phyloP scores from a whole-genome alignment of 92 coral and sea anemone genomes.

The Porites lobata region DNA sequence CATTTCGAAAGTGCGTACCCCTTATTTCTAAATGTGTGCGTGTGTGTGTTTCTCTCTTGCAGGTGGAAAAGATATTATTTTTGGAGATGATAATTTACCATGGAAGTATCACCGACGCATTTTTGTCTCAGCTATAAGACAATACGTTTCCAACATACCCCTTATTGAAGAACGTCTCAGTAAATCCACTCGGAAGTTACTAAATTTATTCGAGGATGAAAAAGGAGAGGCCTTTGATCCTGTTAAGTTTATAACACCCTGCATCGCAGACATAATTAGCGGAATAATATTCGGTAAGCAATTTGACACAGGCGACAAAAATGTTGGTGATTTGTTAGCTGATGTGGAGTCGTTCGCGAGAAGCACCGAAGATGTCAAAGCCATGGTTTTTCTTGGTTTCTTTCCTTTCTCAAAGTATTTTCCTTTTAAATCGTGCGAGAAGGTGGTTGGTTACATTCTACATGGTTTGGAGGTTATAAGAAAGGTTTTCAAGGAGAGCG shows the following conservation, averaged over 20 bases:
- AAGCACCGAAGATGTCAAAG: neutral
- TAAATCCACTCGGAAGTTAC: neutral
- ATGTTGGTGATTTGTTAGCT: neutral
- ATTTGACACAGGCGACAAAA: neutral
- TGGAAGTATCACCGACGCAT: conserved; percentile 3
- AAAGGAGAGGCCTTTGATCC: neutral
- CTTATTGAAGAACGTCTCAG: neutral
- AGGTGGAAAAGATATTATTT: no score
- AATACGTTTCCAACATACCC: conserved; percentile 2
- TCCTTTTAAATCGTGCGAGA: conserved; percentile 1
- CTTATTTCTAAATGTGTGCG: no score
- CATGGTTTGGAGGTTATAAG: conserved; percentile 12
- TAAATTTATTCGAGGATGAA: neutral
- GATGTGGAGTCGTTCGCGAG: neutral
- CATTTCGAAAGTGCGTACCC: no score
- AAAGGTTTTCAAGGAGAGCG: neutral
- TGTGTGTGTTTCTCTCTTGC: no score
- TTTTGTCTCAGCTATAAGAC: neutral
- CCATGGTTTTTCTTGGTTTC: conserved; percentile 9
- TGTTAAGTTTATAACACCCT: neutral
- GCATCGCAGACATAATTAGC: conserved; percentile 5
- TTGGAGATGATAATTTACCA: neutral
- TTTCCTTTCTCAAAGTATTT: neutral
- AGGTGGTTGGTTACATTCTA: neutral
- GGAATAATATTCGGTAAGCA: neutral